Percentiles rank a stretch among this genome's conserved stretches.
Evolutionary conservation across 2,797 vertebrate genomes (phyloP).

Genomic region (Rhincodon typus): DNA sequence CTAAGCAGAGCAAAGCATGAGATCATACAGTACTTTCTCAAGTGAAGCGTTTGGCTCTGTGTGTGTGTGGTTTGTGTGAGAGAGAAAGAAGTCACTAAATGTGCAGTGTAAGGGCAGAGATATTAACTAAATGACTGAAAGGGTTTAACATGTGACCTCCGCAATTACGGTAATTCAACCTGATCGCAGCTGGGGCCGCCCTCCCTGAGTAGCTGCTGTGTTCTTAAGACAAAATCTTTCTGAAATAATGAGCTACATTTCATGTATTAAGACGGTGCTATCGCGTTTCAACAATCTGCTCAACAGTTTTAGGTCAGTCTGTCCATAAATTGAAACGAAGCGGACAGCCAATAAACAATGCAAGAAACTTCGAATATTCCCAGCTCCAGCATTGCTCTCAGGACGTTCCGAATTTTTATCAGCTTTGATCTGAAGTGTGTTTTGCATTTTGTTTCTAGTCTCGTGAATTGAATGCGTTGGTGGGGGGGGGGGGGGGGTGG

Average conservation of each 20-base stretch:
- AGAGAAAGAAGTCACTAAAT: slow-evolving; percentile 48
- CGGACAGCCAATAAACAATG: neutral
- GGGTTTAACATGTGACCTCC: slow-evolving; percentile 61
- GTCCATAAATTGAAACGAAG: neutral
- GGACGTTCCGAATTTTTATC: neutral
- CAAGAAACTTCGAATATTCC: neutral
- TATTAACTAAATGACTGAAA: slow-evolving; percentile 54
- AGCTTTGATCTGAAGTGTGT: neutral
- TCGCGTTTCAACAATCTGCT: slow-evolving; percentile 6
- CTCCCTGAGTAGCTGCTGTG: slow-evolving; percentile 40
- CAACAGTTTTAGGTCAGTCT: neutral
- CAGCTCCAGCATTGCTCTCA: neutral
- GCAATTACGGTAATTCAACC: slow-evolving; percentile 53
- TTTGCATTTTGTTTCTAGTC: slow-evolving; percentile 1
- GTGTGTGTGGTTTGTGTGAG: slow-evolving; percentile 46
- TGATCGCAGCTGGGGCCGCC: slow-evolving; percentile 58
- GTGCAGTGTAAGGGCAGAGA: slow-evolving; percentile 51
- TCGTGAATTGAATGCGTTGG: too few relatives aligned
- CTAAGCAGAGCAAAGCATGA: slow-evolving; percentile 56
- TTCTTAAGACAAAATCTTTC: slow-evolving; percentile 35
- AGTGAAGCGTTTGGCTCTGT: slow-evolving; percentile 47
- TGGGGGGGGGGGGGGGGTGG: too few relatives aligned
- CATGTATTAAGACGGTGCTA: slow-evolving; percentile 24
- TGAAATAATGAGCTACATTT: slow-evolving; percentile 33
- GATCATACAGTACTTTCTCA: slow-evolving; percentile 47